Conservation (phyloP, 2,888 invertebrate genomes). For the Dorcus hopei region DNA sequence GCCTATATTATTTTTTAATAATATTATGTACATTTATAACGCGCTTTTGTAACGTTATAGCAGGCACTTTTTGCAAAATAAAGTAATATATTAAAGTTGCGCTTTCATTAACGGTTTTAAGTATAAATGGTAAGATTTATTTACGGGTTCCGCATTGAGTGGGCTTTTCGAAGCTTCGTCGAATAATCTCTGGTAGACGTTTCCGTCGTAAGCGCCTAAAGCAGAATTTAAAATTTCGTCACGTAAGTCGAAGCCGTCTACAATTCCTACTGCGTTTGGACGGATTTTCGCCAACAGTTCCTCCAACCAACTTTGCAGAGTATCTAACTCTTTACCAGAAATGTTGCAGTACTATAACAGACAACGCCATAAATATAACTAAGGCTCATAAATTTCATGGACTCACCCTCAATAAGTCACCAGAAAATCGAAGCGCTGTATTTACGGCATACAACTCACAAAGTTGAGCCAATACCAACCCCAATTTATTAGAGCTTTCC, state of each 20-base stretch:
- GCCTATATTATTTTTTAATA: no score
- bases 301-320: conserved; percentile 67
- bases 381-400: conserved; percentile 2
- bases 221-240: conserved; percentile 75
- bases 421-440: no score
- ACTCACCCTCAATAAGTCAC: no score
- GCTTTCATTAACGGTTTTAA: conserved; percentile 74
- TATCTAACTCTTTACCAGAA: conserved; percentile 56
- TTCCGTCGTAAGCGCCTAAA: conserved; percentile 78
- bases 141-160: conserved; percentile 75
- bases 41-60: no score
- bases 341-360: conserved; percentile 56
- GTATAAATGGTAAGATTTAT: conserved; percentile 68
- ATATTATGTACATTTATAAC: no score
- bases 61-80: no score
- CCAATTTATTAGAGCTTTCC: no score
- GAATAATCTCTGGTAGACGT: conserved; percentile 77
- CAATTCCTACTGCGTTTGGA: conserved; percentile 85
- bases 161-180: conserved; percentile 78
- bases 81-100: no score
- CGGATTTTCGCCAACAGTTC: conserved; percentile 67
- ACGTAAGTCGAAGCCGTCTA: conserved; percentile 85
- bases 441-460: no score
- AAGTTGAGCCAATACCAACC: no score
- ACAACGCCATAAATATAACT: neutral